Conservation (phyloP, 2,797 vertebrate genomes). For the Poecilia gillii region DNA sequence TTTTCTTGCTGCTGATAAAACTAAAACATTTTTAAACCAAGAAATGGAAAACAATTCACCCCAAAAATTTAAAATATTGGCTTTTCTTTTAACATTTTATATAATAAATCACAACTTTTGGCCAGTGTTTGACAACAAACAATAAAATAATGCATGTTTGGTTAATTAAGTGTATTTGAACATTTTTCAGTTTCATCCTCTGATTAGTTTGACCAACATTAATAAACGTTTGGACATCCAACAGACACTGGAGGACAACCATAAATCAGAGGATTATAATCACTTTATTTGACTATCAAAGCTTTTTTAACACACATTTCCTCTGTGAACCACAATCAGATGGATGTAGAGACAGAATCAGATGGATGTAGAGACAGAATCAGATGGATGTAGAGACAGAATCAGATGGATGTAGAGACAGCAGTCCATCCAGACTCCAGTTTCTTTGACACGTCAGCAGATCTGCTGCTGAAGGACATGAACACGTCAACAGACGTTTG, state of each 20-base stretch:
- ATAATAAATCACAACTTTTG: neutral
- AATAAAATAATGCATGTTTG: neutral
- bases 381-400: neutral
- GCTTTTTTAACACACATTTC: neutral
- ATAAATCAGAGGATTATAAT: neutral
- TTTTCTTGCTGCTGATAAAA: neutral
- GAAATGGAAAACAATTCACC: neutral
- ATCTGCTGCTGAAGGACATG: conserved; percentile 30
- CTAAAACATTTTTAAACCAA: neutral
- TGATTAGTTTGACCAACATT: neutral
- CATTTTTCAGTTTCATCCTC: neutral
- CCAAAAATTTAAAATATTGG: neutral
- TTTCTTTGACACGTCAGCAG: conserved; percentile 28
- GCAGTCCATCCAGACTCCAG: conserved; percentile 14
- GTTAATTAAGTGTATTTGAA: neutral
- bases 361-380: neutral
- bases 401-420: neutral
- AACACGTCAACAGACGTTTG: conserved; percentile 35
- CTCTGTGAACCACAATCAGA: neutral
- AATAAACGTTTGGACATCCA: neutral
- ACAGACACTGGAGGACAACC: neutral
- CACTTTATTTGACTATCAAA: neutral
- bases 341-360: neutral
- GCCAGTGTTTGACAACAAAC: neutral
- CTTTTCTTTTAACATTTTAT: neutral